phyloP scores from a whole-genome alignment of 2,888 invertebrate species.

The Cephus sareptanus region DNA sequence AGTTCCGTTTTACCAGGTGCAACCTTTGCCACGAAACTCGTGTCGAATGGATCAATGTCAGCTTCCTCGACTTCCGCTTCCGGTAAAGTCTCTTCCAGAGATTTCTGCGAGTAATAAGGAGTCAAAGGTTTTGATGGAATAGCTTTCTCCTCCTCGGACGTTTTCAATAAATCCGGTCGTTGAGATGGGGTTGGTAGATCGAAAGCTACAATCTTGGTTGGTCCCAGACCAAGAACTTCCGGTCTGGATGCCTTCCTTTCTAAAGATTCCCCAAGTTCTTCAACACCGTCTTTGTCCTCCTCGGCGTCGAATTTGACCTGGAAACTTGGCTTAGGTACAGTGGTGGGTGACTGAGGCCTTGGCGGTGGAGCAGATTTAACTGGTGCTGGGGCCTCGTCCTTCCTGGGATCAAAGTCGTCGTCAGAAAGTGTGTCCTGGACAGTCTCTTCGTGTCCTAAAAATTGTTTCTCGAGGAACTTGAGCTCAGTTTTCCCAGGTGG shows the following conservation, averaged over 20 bases:
- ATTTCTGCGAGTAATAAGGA: slow-evolving; percentile 78
- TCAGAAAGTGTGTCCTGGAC: slow-evolving; percentile 73
- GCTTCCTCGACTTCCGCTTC: slow-evolving; percentile 67
- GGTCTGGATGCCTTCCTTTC: slow-evolving; percentile 72
- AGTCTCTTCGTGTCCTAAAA: slow-evolving; percentile 70
- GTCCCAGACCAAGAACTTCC: slow-evolving; percentile 67
- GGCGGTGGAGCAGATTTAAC: slow-evolving; percentile 30
- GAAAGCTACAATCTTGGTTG: slow-evolving; percentile 70
- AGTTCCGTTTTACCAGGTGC: slow-evolving; percentile 71
- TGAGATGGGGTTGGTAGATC: slow-evolving; percentile 69
- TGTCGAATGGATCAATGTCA: slow-evolving; percentile 76
- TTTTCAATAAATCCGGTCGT: slow-evolving; percentile 69
- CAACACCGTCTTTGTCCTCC: slow-evolving; percentile 8
- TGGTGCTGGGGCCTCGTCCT: slow-evolving; percentile 67
- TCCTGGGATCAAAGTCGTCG: slow-evolving; percentile 86
- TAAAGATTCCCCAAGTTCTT: background rate
- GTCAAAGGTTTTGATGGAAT: slow-evolving; percentile 78
- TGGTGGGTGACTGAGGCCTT: slow-evolving; percentile 27
- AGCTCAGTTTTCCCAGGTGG: slow-evolving; percentile 83
- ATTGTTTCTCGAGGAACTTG: slow-evolving; percentile 81
- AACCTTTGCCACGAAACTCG: slow-evolving; percentile 70
- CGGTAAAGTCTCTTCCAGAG: slow-evolving; percentile 70
- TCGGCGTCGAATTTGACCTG: slow-evolving; percentile 33
- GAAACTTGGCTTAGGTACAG: slow-evolving; percentile 27
- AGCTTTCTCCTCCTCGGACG: slow-evolving; percentile 71